Percentiles rank a stretch among this genome's conserved stretches.
Evolutionary conservation across 2,888 invertebrate genomes (phyloP).

Genomic region (Sepioteuthis lessoniana): DNA sequence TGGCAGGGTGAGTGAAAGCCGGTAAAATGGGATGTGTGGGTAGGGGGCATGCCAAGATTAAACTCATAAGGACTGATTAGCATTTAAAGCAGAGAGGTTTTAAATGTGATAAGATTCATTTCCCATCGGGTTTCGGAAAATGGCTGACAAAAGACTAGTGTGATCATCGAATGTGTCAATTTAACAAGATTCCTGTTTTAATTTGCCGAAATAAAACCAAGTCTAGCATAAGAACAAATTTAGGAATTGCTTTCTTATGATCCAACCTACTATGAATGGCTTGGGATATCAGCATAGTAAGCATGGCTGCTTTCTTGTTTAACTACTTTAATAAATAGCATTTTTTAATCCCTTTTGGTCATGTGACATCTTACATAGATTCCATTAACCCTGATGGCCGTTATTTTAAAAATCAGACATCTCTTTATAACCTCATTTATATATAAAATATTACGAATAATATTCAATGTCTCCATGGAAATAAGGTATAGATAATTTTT

Average conservation of each 20-base stretch:
- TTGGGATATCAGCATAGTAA: background rate
- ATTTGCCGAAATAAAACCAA: background rate
- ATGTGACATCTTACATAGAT: too few species aligned
- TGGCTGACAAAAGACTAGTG: background rate
- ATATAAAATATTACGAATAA: too few species aligned
- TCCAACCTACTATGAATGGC: background rate
- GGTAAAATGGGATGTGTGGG: background rate
- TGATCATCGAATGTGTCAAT: background rate
- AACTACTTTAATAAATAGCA: too few species aligned
- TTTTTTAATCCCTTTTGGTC: too few species aligned
- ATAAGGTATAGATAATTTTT: too few species aligned
- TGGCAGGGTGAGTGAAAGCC: background rate
- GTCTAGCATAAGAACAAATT: background rate
- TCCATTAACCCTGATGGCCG: too few species aligned
- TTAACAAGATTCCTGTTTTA: background rate
- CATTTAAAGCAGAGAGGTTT: background rate
- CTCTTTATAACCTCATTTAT: too few species aligned
- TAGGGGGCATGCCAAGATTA: background rate
- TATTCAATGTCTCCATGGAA: too few species aligned
- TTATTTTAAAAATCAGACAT: too few species aligned
- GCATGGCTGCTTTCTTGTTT: too few species aligned
- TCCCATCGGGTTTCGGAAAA: background rate
- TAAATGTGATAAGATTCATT: background rate
- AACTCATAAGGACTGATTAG: background rate
- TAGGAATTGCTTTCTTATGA: background rate